Evolutionary conservation across 2,113 vertebrate genomes (phyloP).

Genomic region (Ageneiosus marmoratus): DNA sequence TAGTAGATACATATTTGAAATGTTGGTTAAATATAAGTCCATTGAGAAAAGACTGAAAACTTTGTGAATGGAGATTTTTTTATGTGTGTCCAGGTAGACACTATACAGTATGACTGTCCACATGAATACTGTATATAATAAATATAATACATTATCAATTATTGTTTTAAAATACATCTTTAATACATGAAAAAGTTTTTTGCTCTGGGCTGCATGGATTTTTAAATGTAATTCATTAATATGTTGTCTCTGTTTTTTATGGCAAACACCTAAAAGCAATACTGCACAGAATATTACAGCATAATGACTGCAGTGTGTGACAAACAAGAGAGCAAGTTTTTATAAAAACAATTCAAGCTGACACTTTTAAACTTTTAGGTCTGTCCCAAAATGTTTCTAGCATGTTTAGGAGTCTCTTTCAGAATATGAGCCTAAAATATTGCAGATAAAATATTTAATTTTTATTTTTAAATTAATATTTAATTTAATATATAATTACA

Average conservation of each 20-base stretch:
- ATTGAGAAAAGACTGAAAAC: conserved; percentile 1
- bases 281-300: neutral
- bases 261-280: neutral
- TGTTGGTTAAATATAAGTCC: neutral
- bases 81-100: neutral
- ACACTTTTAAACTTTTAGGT: neutral
- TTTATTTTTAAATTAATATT: no score
- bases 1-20: neutral
- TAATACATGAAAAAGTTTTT: neutral
- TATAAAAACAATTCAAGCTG: neutral
- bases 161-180: neutral
- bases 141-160: neutral
- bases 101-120: neutral
- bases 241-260: neutral
- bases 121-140: neutral
- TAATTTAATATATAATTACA: no score
- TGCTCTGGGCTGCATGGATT: neutral
- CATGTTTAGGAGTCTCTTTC: neutral
- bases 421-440: neutral
- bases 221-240: neutral
- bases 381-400: neutral
- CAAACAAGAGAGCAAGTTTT: neutral
- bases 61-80: neutral
- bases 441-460: neutral
- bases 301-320: neutral